Base-by-base conservation (phyloP, 2,113 vertebrate genomes). In the Laticauda laticaudata region DNA sequence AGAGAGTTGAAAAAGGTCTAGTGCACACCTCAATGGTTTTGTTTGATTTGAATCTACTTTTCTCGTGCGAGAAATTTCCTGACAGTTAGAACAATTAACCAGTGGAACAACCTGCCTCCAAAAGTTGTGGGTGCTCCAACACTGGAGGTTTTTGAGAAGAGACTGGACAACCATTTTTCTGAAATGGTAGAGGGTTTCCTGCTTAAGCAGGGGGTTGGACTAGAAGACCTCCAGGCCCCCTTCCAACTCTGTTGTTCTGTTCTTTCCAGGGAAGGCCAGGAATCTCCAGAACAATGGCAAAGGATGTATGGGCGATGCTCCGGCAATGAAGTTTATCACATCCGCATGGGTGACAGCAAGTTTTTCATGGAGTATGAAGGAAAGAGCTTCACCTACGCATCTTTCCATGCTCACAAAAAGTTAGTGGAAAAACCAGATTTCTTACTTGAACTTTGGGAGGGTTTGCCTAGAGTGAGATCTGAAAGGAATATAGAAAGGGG, bases 371-470 rank as follows among this genome's bases (percentile, higher is more conserved):
- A 99, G 95, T 99, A 99, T 1, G 98, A 99, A 64, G 99, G 99
- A 45, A 99, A 99, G 97, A 99, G 99, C 96, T 99, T 99, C 97
- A 99, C 99, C 92, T 99, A 99, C 0, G 99, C 99, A 0, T 99
- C 99, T 91, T 99, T 99, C 97, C 99, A 99, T 0, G 99, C 99
- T 0, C 99, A 99, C 97, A 99, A 99, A 95, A 99, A 99, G 99
- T 99, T 94, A 97, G 98, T 18, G 0, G 91, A 14, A 75, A 48
- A 21, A 15, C 34, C 15, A 0, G 53, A 14, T 20, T 39, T 43
- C 3, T 12, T 9, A 1, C 9, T 23, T 15, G 26, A 26, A 18
- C 8, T 1, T 57, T 0, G 14, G 34, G 23, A 26, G 45, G 29
- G 5, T 26, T 1, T 5, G 75, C 8, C 14, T 0, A 51, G 86